Conservation (phyloP, 2,113 vertebrate species). For the Amphiprion ocellaris region DNA sequence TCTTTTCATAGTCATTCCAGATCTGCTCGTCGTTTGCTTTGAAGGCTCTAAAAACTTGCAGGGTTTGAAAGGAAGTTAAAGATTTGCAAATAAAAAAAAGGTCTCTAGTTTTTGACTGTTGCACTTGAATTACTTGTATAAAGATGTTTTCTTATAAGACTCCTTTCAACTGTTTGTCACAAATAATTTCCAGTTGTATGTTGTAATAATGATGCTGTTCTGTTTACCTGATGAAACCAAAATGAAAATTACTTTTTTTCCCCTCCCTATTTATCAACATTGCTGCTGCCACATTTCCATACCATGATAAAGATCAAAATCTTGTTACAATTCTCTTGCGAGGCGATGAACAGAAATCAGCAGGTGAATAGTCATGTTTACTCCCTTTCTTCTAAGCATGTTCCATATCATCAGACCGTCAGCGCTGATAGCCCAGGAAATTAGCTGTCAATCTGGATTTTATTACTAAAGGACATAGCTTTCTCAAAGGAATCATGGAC, state of each 20-base stretch:
- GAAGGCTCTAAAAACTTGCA: too few relatives aligned
- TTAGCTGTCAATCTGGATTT: constrained; percentile 1
- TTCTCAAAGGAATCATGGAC: constrained; percentile 3
- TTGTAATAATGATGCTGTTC: not conserved
- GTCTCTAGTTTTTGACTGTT: too few relatives aligned
- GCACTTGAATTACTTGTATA: too few relatives aligned
- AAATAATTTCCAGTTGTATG: not conserved
- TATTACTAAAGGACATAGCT: constrained; percentile 7
- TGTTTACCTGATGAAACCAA: not conserved
- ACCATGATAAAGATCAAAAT: not conserved
- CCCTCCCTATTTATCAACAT: not conserved
- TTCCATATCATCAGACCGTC: not conserved
- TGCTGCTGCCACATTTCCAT: not conserved
- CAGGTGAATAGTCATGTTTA: constrained; percentile 7
- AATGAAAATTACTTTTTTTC: not conserved
- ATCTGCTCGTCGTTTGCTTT: too few relatives aligned
- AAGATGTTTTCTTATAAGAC: too few relatives aligned
- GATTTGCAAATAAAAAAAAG: too few relatives aligned
- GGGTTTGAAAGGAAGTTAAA: too few relatives aligned
- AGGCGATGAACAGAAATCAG: constrained; percentile 3
- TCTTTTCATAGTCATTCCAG: too few relatives aligned
- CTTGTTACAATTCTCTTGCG: constrained; percentile 2
- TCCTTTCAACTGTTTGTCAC: not conserved
- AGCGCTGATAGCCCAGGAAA: not conserved
- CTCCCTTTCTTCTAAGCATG: constrained; percentile 1